Percentiles rank a stretch among this genome's conserved stretches.
These are phyloP conservation scores for Phengaris alcon DNA, from an alignment of 2,888 invertebrate genomes.

Conservation along the genomic window DNA sequence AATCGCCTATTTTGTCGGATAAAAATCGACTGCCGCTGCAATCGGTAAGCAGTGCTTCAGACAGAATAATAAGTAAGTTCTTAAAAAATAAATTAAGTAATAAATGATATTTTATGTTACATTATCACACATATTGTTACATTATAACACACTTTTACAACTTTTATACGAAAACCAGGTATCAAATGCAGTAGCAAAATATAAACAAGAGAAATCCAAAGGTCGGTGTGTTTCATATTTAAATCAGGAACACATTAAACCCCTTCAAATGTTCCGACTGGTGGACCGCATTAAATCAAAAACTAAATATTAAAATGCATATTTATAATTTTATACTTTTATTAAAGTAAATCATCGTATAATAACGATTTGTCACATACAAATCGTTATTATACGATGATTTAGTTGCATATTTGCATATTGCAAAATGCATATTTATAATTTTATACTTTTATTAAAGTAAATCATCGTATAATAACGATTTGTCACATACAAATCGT, in stretches of 20 bases:
- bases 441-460: background rate
- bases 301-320: background rate
- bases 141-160: no score
- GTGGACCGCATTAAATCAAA: background rate
- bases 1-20: no score
- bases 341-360: background rate
- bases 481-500: no score
- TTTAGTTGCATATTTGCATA: no score
- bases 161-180: background rate
- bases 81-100: no score
- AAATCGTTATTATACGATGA: no score
- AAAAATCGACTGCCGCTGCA: no score
- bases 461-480: background rate
- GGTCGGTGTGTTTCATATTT: background rate
- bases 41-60: no score
- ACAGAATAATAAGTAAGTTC: no score
- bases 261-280: background rate
- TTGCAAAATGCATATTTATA: slow-evolving; percentile 2
- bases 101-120: no score
- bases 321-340: background rate
- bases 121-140: no score
- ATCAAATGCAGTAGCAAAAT: background rate
- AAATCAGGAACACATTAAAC: background rate
- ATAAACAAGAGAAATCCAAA: background rate
- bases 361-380: slow-evolving; percentile 3